Evolutionary conservation across 2,888 invertebrate species (phyloP).

Genomic region (Mystacides longicornis): DNA sequence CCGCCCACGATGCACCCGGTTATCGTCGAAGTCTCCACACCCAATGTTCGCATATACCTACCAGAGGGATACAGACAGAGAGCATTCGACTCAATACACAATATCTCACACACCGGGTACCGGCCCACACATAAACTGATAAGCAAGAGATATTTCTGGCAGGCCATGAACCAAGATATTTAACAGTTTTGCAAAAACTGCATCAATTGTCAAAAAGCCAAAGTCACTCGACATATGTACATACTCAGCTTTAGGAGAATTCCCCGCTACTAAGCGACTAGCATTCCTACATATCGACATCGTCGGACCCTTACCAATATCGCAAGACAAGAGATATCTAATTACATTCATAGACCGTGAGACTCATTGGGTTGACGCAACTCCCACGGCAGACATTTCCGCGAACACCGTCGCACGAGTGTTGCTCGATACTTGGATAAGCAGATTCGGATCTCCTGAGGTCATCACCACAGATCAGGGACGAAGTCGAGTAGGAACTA

Average conservation of each 20-base stretch:
- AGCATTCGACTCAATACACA: not conserved
- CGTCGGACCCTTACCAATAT: conserved; percentile 34
- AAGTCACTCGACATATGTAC: conserved; percentile 3
- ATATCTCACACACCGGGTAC: not conserved
- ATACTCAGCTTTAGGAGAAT: not conserved
- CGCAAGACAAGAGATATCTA: conserved; percentile 30
- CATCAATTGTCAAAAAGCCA: not conserved
- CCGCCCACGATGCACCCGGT: no score
- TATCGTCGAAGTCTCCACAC: not conserved
- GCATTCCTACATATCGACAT: conserved; percentile 33
- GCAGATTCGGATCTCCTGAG: conserved; percentile 26
- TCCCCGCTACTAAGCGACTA: conserved; percentile 30
- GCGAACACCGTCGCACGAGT: conserved; percentile 33
- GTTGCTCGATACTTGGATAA: conserved; percentile 31
- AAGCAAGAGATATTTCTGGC: conserved; percentile 26
- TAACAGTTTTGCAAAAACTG: not conserved
- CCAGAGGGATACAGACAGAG: not conserved
- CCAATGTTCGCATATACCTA: not conserved
- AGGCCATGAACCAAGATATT: conserved; percentile 23
- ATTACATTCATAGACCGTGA: conserved; percentile 32
- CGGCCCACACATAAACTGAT: conserved; percentile 4
- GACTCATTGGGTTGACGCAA: conserved; percentile 35
- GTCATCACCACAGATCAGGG: conserved; percentile 26
- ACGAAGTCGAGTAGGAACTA: conserved; percentile 23
- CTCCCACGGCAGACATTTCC: conserved; percentile 32